Evolutionary conservation across 2,113 vertebrate genomes (phyloP).

Genomic region (Phocoena phocoena): DNA sequence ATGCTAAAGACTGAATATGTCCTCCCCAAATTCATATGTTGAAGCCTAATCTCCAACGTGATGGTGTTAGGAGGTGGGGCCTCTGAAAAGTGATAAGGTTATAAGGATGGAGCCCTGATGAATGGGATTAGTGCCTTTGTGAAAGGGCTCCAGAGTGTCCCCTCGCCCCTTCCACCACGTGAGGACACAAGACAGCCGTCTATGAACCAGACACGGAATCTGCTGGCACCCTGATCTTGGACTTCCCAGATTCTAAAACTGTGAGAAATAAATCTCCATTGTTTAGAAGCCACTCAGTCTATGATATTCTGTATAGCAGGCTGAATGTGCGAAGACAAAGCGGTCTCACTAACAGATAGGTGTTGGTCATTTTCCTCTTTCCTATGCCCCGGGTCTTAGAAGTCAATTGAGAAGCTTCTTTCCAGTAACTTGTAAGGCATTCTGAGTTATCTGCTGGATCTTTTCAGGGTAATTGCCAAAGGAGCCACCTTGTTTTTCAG

Average conservation of each 20-base stretch:
- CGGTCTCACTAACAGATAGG: neutral
- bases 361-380: neutral
- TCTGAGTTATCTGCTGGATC: neutral
- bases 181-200: neutral
- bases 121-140: neutral
- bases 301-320: neutral
- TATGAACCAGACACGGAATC: neutral
- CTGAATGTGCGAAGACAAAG: neutral
- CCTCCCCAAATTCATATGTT: neutral
- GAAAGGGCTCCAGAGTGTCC: neutral
- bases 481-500: neutral
- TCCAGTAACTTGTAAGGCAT: neutral
- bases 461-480: neutral
- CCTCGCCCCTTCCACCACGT: neutral
- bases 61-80: neutral
- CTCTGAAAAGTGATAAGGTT: neutral
- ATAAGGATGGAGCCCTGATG: neutral
- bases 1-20: neutral
- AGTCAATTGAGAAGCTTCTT: neutral
- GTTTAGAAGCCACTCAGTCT: neutral
- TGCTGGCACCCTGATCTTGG: neutral
- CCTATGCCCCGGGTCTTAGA: neutral
- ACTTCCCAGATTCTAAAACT: neutral
- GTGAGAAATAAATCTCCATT: neutral
- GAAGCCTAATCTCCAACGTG: neutral